A percentile compares a stretch with the other conserved stretches of the same genome.
phyloP scores from a whole-genome alignment of 2,888 invertebrate genomes.

The Asteroscopus sphinx region DNA sequence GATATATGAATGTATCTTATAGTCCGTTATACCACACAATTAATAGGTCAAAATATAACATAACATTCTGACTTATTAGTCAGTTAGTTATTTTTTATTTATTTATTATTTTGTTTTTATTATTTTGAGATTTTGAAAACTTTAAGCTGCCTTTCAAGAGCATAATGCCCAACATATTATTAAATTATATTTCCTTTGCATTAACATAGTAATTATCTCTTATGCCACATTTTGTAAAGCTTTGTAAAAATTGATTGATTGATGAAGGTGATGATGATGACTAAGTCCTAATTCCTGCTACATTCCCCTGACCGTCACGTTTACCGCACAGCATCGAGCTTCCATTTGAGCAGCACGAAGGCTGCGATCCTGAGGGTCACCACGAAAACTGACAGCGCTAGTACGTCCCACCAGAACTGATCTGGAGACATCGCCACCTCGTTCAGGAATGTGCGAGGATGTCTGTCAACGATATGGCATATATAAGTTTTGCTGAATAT shows the following conservation, averaged over 20 bases:
- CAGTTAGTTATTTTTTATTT: too few species aligned
- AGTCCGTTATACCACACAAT: too few species aligned
- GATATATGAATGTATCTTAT: too few species aligned
- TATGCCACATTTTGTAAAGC: too few species aligned
- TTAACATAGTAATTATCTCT: too few species aligned
- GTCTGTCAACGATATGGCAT: slow-evolving; percentile 79
- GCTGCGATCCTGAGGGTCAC: slow-evolving; percentile 91
- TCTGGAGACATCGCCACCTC: slow-evolving; percentile 95
- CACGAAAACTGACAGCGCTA: slow-evolving; percentile 92
- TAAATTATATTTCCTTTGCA: too few species aligned
- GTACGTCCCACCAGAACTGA: slow-evolving; percentile 95
- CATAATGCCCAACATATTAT: too few species aligned
- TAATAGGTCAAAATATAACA: too few species aligned
- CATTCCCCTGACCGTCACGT: slow-evolving; percentile 6
- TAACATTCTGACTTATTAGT: too few species aligned
- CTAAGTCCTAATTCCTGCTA: background rate
- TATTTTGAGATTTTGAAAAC: too few species aligned
- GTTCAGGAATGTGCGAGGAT: slow-evolving; percentile 94
- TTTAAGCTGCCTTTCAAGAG: too few species aligned
- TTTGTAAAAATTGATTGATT: background rate
- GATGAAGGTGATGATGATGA: background rate
- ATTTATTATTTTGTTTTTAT: too few species aligned
- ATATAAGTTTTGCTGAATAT: background rate
- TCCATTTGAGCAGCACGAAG: slow-evolving; percentile 94
- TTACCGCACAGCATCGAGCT: slow-evolving; percentile 92